Conservation (phyloP, 2,888 invertebrate genomes). For the Siphlonurus alternatus region DNA sequence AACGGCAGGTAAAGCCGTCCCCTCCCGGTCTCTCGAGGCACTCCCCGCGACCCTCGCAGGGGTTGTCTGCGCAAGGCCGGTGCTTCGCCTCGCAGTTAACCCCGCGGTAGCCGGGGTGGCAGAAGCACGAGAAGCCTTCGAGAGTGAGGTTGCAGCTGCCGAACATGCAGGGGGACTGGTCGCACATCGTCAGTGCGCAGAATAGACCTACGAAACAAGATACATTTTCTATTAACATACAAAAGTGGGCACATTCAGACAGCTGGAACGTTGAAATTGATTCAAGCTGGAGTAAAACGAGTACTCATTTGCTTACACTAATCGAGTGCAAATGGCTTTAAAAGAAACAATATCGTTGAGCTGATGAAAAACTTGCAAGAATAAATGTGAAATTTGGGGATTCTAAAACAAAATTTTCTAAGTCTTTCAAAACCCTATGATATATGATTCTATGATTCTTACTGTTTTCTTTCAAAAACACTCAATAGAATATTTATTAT, state of each 20-base stretch:
- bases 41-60: slow-evolving; percentile 57
- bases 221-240: neutral
- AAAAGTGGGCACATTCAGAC: neutral
- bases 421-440: neutral
- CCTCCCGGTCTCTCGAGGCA: slow-evolving; percentile 46
- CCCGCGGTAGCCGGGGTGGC: slow-evolving; percentile 47
- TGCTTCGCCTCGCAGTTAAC: slow-evolving; percentile 44
- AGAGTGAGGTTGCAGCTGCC: slow-evolving; percentile 41
- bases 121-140: slow-evolving; percentile 39
- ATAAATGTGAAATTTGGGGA: no score
- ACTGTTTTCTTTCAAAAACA: no score
- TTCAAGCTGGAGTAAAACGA: no score
- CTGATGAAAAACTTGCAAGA: no score
- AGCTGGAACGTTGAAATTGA: no score
- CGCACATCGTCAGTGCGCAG: slow-evolving; percentile 59
- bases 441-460: no score
- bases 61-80: slow-evolving; percentile 51
- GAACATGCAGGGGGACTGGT: slow-evolving; percentile 48
- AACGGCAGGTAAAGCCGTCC: slow-evolving; percentile 43
- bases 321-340: no score
- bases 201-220: slow-evolving; percentile 40
- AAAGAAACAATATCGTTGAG: no score
- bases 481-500: no score
- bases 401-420: no score
- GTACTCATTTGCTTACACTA: no score